A percentile compares a stretch with the other conserved stretches of the same genome.
These are phyloP conservation scores for Chaetura pelagica DNA, from an alignment of 2,113 vertebrate species.

Conservation along the genomic window DNA sequence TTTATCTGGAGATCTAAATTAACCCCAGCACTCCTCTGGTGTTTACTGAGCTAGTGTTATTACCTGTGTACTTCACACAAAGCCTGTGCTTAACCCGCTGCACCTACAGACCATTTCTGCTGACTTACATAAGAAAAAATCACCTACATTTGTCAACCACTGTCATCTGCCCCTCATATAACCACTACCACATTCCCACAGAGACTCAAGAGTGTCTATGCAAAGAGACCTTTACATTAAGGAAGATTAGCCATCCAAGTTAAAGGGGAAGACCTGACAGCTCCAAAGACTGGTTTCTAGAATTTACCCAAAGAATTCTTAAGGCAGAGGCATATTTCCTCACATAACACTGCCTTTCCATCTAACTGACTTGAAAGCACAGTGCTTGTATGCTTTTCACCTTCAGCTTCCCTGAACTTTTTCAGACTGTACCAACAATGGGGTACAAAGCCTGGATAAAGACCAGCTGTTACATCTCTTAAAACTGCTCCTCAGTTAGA, in stretches of 20 bases:
- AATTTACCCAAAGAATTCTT: not conserved
- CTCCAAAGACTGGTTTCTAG: not conserved
- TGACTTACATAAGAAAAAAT: not conserved
- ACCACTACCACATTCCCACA: not conserved
- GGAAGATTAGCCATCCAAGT: not conserved
- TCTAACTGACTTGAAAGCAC: not conserved
- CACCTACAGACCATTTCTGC: not conserved
- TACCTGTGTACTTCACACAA: not conserved
- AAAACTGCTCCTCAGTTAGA: not conserved
- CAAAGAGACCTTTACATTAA: not conserved
- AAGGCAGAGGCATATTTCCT: not conserved
- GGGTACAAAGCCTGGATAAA: not conserved
- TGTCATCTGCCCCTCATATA: not conserved
- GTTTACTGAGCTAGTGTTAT: not conserved
- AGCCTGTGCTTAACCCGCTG: not conserved
- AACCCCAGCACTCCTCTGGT: not conserved
- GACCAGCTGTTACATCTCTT: not conserved
- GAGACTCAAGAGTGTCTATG: not conserved
- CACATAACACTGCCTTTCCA: not conserved
- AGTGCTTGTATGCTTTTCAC: not conserved
- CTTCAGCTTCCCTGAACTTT: not conserved
- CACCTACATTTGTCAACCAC: not conserved
- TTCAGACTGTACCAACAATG: not conserved
- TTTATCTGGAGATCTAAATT: constrained; percentile 59
- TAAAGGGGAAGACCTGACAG: constrained; percentile 8